Evolutionary conservation across 2,113 vertebrate species (phyloP).

Genomic region (Cottus gobio): DNA sequence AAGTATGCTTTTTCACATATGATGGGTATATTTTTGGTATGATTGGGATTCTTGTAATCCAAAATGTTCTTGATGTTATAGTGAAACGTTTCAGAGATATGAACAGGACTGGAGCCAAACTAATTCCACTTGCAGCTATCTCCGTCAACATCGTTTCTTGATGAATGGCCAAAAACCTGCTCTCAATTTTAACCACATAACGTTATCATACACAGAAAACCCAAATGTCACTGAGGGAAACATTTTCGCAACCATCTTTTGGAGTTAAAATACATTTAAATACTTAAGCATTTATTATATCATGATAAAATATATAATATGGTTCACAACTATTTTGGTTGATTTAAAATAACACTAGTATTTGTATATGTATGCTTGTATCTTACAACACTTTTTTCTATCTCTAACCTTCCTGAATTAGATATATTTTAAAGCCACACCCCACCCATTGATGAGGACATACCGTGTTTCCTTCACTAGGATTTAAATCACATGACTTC

Average conservation of each 20-base stretch:
- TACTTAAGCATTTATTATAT: background rate
- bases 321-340: background rate
- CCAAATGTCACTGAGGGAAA: slow-evolving; percentile 7
- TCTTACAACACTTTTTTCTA: background rate
- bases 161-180: slow-evolving; percentile 60
- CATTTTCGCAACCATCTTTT: slow-evolving; percentile 11
- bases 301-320: background rate
- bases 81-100: slow-evolving; percentile 50
- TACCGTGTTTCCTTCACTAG: background rate
- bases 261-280: background rate
- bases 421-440: background rate
- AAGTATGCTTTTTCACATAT: background rate
- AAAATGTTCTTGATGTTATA: slow-evolving; percentile 55
- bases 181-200: slow-evolving; percentile 17
- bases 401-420: background rate
- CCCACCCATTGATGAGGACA: background rate
- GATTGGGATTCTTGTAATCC: slow-evolving; percentile 48
- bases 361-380: background rate
- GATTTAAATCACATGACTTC: background rate
- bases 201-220: slow-evolving; percentile 22
- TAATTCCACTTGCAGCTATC: slow-evolving; percentile 45
- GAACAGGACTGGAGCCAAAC: slow-evolving; percentile 51
- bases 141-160: slow-evolving; percentile 54
- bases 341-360: background rate
- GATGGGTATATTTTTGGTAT: slow-evolving; percentile 5